These are phyloP conservation scores for Phacellophora camtschatica DNA, from an alignment of 30 jellyfish, hydroid and myxozoan genomes.

Conservation along the genomic window DNA sequence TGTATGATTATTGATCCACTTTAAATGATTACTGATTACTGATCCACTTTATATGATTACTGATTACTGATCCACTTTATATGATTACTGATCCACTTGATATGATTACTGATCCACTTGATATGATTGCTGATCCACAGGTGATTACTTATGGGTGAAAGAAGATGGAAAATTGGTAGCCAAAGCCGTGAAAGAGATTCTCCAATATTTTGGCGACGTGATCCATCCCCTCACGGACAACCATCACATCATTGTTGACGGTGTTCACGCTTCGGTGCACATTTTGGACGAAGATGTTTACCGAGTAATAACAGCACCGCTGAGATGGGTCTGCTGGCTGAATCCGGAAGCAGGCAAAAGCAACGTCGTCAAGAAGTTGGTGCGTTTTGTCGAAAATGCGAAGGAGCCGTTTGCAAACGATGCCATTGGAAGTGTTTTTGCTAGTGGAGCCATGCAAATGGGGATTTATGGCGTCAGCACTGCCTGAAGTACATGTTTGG, in stretches of 20 bases:
- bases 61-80: neutral
- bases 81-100: neutral
- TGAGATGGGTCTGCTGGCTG: slow-evolving; percentile 28
- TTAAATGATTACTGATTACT: too few relatives aligned
- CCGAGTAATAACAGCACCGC: slow-evolving; percentile 46
- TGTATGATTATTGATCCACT: too few relatives aligned
- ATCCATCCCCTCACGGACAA: slow-evolving; percentile 51
- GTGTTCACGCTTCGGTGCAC: slow-evolving; percentile 66
- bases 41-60: too few relatives aligned
- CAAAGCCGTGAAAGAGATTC: neutral
- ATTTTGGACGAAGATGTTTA: slow-evolving; percentile 33
- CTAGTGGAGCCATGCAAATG: slow-evolving; percentile 14
- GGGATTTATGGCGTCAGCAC: slow-evolving; percentile 30
- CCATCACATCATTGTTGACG: slow-evolving; percentile 54
- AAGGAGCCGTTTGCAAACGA: slow-evolving; percentile 42
- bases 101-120: neutral
- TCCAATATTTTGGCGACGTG: slow-evolving; percentile 30
- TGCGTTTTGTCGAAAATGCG: slow-evolving; percentile 34
- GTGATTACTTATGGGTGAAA: slow-evolving; percentile 45
- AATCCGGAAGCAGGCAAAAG: slow-evolving; percentile 56
- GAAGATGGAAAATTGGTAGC: neutral
- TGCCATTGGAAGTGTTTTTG: slow-evolving; percentile 11
- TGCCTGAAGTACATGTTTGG: too few relatives aligned
- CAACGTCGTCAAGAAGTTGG: slow-evolving; percentile 29
- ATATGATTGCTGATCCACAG: too few relatives aligned